Conservation (phyloP, 2,888 invertebrate species). For the Argyresthia albistria region DNA sequence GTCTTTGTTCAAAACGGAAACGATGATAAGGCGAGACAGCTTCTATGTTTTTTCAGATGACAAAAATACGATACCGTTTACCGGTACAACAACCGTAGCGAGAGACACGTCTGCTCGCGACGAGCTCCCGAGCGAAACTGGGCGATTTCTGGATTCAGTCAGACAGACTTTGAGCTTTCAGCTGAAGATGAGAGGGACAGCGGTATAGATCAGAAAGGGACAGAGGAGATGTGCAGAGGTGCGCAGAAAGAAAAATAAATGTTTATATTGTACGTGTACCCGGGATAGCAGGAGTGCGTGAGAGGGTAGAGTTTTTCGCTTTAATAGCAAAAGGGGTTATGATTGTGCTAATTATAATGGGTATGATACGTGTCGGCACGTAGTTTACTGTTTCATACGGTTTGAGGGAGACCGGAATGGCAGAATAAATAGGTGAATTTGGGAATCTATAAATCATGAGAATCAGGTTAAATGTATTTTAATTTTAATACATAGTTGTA, state of each 20-base stretch:
- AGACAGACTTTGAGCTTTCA: constrained; percentile 21
- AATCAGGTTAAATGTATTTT: too few species aligned
- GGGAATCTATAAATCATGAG: too few species aligned
- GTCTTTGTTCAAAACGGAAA: constrained; percentile 20
- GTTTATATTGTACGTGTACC: constrained; percentile 45
- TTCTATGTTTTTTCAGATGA: constrained; percentile 54
- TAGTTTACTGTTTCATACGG: too few species aligned
- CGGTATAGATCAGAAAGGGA: constrained; percentile 29
- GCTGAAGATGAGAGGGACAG: constrained; percentile 26
- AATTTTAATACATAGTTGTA: too few species aligned
- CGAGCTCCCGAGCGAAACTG: constrained; percentile 53
- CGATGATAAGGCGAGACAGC: constrained; percentile 31
- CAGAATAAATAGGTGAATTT: too few species aligned
- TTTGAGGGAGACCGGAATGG: too few species aligned
- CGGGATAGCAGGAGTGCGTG: background rate
- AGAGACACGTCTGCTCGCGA: constrained; percentile 29
- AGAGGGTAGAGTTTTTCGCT: background rate
- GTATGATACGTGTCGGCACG: too few species aligned
- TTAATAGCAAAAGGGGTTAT: too few species aligned
- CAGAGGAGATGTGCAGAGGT: constrained; percentile 50
- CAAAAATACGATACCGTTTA: constrained; percentile 46
- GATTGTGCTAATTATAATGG: too few species aligned
- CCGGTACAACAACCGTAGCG: constrained; percentile 11
- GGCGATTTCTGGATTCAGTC: constrained; percentile 19
- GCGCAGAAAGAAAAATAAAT: constrained; percentile 64